Percentiles rank a stretch among this genome's conserved stretches.
phyloP scores from a whole-genome alignment of 2,888 invertebrate species.

The Byasa hedistus region DNA sequence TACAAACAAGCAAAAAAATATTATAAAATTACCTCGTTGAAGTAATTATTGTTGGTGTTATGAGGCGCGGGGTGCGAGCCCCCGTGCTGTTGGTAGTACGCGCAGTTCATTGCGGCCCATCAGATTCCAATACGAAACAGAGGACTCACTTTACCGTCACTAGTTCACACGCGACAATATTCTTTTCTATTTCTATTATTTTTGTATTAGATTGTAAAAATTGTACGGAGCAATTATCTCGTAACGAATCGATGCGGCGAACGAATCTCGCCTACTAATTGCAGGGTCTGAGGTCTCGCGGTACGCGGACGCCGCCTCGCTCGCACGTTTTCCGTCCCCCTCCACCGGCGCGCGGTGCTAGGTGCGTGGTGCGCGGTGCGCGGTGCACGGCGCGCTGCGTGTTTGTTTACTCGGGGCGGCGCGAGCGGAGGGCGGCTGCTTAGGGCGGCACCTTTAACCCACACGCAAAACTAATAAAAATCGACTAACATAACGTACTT shows the following conservation, averaged over 20 bases:
- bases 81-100: slow-evolving; percentile 74
- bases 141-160: slow-evolving; percentile 42
- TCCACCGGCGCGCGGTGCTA: slow-evolving; percentile 40
- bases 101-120: slow-evolving; percentile 75
- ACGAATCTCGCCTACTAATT: slow-evolving; percentile 79
- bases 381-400: slow-evolving; percentile 44
- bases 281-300: slow-evolving; percentile 67
- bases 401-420: slow-evolving; percentile 67
- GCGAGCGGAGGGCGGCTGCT: slow-evolving; percentile 66
- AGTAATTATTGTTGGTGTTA: slow-evolving; percentile 69
- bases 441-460: slow-evolving; percentile 64
- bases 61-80: slow-evolving; percentile 66
- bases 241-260: slow-evolving; percentile 79
- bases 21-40: slow-evolving; percentile 70
- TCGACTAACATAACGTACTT: slow-evolving; percentile 39
- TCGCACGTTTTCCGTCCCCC: slow-evolving; percentile 54
- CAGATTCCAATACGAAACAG: slow-evolving; percentile 47
- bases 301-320: slow-evolving; percentile 51
- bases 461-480: slow-evolving; percentile 62
- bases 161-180: slow-evolving; percentile 60
- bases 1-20: not conserved
- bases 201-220: slow-evolving; percentile 48
- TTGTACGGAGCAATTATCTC: slow-evolving; percentile 72
- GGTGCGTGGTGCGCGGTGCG: slow-evolving; percentile 47
- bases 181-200: slow-evolving; percentile 29